A percentile compares a stretch with the other conserved stretches of the same genome.
Conservation (phyloP, 2,113 vertebrate genomes). For the Diadophis punctatus region DNA sequence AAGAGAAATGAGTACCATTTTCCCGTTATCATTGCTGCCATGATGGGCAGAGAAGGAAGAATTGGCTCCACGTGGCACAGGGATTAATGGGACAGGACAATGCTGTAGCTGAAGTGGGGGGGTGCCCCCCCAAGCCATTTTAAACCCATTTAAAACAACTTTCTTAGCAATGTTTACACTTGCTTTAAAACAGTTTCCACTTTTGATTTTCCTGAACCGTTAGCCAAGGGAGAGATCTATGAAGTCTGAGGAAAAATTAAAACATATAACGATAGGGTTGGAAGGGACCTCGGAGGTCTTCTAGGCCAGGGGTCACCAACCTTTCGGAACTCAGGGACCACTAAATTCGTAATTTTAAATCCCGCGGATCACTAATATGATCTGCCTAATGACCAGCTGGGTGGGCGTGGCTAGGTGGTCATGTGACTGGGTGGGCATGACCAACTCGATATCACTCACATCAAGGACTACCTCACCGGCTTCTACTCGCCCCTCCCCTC, state of each 20-base stretch:
- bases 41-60: not conserved
- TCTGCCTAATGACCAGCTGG: too few species aligned
- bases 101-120: not conserved
- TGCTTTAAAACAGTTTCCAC: not conserved
- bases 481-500: too few species aligned
- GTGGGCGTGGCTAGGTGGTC: too few species aligned
- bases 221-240: not conserved
- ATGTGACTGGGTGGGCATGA: too few species aligned
- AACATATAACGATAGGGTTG: not conserved
- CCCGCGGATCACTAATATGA: too few species aligned
- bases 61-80: not conserved
- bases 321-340: too few species aligned
- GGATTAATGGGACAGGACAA: conserved; percentile 15
- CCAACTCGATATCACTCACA: too few species aligned
- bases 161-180: conserved; percentile 5
- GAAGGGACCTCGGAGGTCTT: not conserved
- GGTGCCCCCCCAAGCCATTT: not conserved
- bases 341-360: too few species aligned
- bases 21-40: not conserved
- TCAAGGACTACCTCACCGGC: too few species aligned
- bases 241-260: not conserved
- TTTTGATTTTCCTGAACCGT: not conserved
- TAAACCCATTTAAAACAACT: not conserved
- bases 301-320: not conserved
- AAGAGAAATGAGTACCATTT: conserved; percentile 3